phyloP scores from a whole-genome alignment of 2,113 vertebrate species.

The Butorides virescens region DNA sequence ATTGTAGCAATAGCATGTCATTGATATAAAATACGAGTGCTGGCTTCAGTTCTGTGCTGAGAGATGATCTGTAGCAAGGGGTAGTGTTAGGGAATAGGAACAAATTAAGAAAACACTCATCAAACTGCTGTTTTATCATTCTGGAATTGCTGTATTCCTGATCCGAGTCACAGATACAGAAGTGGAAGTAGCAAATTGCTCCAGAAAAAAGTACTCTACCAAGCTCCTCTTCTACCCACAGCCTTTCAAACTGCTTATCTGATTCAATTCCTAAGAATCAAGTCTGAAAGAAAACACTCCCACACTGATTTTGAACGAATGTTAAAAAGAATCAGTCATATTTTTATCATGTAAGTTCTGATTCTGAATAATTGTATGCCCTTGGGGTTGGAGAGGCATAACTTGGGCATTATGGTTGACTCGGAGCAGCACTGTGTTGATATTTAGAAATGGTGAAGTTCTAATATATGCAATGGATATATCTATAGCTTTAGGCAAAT shows the following conservation, averaged over 20 bases:
- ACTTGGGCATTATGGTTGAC: neutral
- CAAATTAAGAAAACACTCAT: neutral
- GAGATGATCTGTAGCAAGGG: neutral
- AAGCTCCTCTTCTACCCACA: neutral
- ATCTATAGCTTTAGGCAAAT: neutral
- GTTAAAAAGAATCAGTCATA: neutral
- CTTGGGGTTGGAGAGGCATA: neutral
- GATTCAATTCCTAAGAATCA: neutral
- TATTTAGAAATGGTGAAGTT: neutral
- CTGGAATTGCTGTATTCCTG: neutral
- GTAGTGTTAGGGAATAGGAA: neutral
- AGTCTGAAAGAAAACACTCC: neutral
- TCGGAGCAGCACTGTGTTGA: neutral
- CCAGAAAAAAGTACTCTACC: neutral
- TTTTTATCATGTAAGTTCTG: neutral
- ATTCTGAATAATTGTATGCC: neutral
- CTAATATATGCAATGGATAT: neutral
- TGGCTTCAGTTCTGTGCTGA: neutral
- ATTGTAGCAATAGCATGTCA: neutral
- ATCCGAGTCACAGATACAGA: neutral
- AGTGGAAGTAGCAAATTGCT: neutral
- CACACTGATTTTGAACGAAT: neutral
- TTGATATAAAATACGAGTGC: neutral
- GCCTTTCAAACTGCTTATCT: neutral
- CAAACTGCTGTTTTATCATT: neutral